phyloP scores from a whole-genome alignment of 1,140 invertebrate species.

The Spodoptera litura region DNA sequence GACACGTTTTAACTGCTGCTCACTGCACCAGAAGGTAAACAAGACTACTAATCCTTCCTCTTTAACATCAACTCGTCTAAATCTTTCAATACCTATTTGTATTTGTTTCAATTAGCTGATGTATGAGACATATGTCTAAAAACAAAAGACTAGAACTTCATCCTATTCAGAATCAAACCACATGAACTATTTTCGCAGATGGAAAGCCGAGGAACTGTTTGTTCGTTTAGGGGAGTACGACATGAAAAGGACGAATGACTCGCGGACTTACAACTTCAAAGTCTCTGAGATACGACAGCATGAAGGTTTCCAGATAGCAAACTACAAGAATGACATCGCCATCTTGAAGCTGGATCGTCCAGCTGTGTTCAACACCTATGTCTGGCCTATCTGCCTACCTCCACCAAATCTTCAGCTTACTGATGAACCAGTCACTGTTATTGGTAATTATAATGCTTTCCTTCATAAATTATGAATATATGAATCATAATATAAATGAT shows the following conservation, averaged over 20 bases:
- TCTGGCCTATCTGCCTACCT: slow-evolving; percentile 95
- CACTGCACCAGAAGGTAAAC: slow-evolving; percentile 89
- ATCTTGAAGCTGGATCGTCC: slow-evolving; percentile 90
- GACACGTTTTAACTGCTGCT: slow-evolving; percentile 93
- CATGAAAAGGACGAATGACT: slow-evolving; percentile 88
- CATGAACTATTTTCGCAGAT: slow-evolving; percentile 76
- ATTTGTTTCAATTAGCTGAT: too few relatives aligned
- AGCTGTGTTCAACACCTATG: slow-evolving; percentile 91
- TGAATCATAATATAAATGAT: too few relatives aligned
- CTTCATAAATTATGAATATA: too few relatives aligned
- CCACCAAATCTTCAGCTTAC: slow-evolving; percentile 87
- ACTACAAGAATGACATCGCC: slow-evolving; percentile 93
- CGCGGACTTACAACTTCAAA: slow-evolving; percentile 88
- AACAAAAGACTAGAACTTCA: too few relatives aligned
- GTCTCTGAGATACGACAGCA: slow-evolving; percentile 89
- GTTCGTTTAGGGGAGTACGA: slow-evolving; percentile 94
- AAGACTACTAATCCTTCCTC: not conserved
- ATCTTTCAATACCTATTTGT: too few relatives aligned
- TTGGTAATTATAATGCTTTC: slow-evolving; percentile 82
- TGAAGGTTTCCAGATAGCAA: slow-evolving; percentile 87
- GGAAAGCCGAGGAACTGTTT: slow-evolving; percentile 87
- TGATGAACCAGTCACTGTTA: slow-evolving; percentile 89
- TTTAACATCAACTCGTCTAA: not conserved
- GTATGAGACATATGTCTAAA: too few relatives aligned
- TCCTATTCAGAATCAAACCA: too few relatives aligned